A percentile compares a stretch with the other conserved stretches of the same genome.
These are phyloP conservation scores for Holothuria glaberrima DNA, from an alignment of 35 echinoderm and acorn worm genomes.

Conservation along the genomic window DNA sequence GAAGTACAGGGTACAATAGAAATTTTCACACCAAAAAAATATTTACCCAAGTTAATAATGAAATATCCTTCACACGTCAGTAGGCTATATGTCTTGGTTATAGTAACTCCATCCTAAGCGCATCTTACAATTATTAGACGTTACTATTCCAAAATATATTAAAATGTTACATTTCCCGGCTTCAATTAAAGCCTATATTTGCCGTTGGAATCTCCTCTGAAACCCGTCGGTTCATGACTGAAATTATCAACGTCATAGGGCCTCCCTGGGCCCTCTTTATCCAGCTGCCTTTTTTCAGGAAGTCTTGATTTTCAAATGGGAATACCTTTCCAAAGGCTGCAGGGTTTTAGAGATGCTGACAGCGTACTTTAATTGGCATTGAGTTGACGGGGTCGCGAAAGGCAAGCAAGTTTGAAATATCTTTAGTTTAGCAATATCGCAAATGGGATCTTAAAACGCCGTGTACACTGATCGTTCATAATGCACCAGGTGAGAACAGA, in stretches of 20 bases:
- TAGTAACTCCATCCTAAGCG: not conserved
- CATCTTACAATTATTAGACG: not conserved
- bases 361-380: constrained; percentile 15
- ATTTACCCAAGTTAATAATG: no score
- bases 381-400: constrained; percentile 32
- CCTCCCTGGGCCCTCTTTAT: not conserved
- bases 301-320: not conserved
- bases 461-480: constrained; percentile 13
- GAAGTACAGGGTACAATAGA: no score
- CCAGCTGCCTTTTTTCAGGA: constrained; percentile 4
- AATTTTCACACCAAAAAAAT: no score
- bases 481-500: no score
- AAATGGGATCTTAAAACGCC: not conserved
- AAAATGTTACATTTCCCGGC: no score
- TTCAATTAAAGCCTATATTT: no score
- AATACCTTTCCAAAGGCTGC: not conserved
- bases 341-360: constrained; percentile 28
- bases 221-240: not conserved
- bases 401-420: not conserved
- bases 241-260: not conserved
- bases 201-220: no score
- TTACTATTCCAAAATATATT: no score
- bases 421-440: constrained; percentile 1
- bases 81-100: no score
- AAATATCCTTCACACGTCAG: no score